Conservation (phyloP, 2,797 vertebrate species). For the Eutrigla gurnardus region DNA sequence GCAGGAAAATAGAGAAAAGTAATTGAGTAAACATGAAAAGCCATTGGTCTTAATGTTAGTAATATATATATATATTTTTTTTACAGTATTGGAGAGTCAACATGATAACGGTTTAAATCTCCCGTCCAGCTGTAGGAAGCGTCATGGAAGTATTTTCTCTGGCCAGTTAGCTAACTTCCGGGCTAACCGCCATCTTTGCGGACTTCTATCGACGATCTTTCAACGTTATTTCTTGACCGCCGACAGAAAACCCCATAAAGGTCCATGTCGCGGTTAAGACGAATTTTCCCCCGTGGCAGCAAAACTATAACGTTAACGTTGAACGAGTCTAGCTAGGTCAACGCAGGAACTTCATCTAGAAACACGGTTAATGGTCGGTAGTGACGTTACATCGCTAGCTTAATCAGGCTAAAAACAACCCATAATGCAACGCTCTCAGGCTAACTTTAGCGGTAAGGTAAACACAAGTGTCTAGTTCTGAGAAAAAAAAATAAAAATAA, state of each 20-base stretch:
- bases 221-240: background rate
- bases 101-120: background rate
- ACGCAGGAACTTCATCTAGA: too few species aligned
- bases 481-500: too few species aligned
- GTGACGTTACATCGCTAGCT: background rate
- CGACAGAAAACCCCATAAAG: background rate
- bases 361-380: background rate
- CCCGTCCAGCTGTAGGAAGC: background rate
- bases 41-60: background rate
- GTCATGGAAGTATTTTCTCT: background rate
- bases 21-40: background rate
- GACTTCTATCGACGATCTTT: background rate
- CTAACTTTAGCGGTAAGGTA: background rate
- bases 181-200: background rate
- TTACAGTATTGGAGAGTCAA: background rate
- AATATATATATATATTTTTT: too few species aligned
- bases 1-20: background rate
- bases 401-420: constrained; percentile 1
- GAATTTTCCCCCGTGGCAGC: background rate
- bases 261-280: background rate
- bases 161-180: background rate
- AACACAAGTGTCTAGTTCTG: background rate
- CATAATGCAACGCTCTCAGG: constrained; percentile 6
- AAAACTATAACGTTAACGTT: background rate
- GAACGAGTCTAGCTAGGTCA: background rate